A percentile compares a stretch with the other conserved stretches of the same genome.
These are phyloP conservation scores for Campylomormyrus numenius DNA, from an alignment of 2,113 vertebrate species.

Conservation along the genomic window DNA sequence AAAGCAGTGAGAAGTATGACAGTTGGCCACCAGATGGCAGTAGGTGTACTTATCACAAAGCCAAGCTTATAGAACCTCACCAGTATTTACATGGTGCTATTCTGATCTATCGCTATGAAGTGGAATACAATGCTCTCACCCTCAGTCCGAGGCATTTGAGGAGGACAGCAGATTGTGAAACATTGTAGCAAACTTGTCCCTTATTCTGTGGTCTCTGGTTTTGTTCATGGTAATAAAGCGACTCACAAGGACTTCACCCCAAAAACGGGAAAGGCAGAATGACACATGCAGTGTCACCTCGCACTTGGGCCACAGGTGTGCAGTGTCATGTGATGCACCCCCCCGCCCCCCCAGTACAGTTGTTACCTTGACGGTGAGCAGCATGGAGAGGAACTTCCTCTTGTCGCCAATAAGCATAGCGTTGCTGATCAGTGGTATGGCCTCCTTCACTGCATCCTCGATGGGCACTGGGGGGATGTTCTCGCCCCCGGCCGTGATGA, in stretches of 20 bases:
- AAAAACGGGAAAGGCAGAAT: background rate
- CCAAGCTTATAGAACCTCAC: background rate
- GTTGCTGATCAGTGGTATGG: constrained; percentile 81
- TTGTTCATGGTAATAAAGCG: background rate
- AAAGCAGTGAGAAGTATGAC: constrained; percentile 1
- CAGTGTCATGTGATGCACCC: background rate
- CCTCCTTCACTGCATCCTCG: constrained; percentile 75
- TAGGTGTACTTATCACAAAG: background rate
- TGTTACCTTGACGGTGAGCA: constrained; percentile 81
- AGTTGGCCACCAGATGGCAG: constrained; percentile 43
- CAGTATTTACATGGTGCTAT: background rate
- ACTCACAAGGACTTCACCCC: background rate
- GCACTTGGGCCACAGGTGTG: background rate
- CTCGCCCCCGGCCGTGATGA: constrained; percentile 85
- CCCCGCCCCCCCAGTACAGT: background rate
- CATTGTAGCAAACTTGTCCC: background rate
- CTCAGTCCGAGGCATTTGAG: background rate
- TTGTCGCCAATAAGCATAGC: constrained; percentile 85
- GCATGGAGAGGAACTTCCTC: constrained; percentile 78
- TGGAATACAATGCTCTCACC: background rate
- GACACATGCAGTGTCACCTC: background rate
- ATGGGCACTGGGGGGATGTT: constrained; percentile 77
- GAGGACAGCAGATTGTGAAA: background rate
- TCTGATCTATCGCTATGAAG: background rate
- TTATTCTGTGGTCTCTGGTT: background rate